Conservation (phyloP, 2,888 invertebrate species). For the Eubasilissa splendida region DNA sequence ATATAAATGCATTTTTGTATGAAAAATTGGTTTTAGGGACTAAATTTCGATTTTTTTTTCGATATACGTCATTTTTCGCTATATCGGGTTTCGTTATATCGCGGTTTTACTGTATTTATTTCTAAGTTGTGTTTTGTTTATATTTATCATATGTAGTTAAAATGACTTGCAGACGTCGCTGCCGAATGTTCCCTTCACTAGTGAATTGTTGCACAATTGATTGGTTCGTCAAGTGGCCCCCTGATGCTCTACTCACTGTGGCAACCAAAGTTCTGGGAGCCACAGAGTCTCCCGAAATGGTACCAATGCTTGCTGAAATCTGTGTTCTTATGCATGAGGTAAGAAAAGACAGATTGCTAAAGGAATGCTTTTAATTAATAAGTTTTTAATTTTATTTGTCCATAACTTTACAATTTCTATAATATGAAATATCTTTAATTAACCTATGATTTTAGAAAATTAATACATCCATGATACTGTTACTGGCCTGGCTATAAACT, state of each 20-base stretch:
- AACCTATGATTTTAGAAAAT: not conserved
- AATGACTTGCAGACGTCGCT: conserved; percentile 76
- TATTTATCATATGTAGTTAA: no score
- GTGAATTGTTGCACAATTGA: conserved; percentile 96
- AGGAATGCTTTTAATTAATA: no score
- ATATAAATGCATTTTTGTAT: no score
- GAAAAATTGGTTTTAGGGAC: no score
- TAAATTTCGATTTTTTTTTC: no score
- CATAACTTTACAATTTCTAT: not conserved
- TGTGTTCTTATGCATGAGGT: conserved; percentile 84
- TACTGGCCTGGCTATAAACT: no score
- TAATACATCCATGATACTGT: no score
- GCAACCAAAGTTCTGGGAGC: conserved; percentile 81
- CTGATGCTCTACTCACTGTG: conserved; percentile 88
- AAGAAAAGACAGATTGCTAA: conserved; percentile 38
- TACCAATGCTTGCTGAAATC: conserved; percentile 73
- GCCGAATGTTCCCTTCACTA: conserved; percentile 94
- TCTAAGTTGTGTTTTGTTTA: no score
- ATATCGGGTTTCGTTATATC: no score
- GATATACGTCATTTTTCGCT: no score
- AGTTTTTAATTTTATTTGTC: no score
- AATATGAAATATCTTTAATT: not conserved
- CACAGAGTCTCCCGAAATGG: conserved; percentile 71
- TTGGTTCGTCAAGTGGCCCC: conserved; percentile 95
- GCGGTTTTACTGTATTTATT: no score